Conservation (phyloP, 2,797 vertebrate genomes). For the Mormyrops attenuatus region DNA sequence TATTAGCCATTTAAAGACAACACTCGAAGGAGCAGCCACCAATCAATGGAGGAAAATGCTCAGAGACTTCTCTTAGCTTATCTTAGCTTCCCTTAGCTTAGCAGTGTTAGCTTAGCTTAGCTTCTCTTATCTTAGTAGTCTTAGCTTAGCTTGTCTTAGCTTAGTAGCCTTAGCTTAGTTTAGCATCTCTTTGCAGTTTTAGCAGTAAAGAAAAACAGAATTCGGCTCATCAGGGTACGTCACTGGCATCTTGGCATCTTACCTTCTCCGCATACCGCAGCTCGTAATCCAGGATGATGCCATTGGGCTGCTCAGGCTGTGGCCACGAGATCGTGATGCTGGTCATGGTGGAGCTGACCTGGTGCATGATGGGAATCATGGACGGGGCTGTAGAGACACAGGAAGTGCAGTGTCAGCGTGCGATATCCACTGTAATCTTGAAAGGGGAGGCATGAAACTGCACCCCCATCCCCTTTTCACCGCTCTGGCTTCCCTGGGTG, state of each 20-base stretch:
- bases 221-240: neutral
- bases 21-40: neutral
- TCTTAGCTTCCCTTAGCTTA: neutral
- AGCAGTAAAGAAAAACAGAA: neutral
- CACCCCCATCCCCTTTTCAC: neutral
- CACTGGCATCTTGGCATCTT: slow-evolving; percentile 43
- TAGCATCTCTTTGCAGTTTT: neutral
- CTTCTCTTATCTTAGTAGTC: neutral
- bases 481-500: neutral
- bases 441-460: neutral
- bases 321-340: slow-evolving; percentile 94
- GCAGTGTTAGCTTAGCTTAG: neutral
- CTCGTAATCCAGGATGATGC: slow-evolving; percentile 93
- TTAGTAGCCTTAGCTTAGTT: neutral
- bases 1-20: neutral
- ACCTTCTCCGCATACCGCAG: slow-evolving; percentile 91
- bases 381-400: slow-evolving; percentile 72
- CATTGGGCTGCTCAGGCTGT: slow-evolving; percentile 88
- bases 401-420: neutral
- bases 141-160: neutral
- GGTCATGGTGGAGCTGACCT: slow-evolving; percentile 89
- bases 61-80: neutral
- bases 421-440: neutral
- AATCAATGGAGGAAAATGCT: neutral
- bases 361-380: slow-evolving; percentile 91